Conservation (phyloP, 2,888 invertebrate genomes). For the Siphonodentalium dalli region DNA sequence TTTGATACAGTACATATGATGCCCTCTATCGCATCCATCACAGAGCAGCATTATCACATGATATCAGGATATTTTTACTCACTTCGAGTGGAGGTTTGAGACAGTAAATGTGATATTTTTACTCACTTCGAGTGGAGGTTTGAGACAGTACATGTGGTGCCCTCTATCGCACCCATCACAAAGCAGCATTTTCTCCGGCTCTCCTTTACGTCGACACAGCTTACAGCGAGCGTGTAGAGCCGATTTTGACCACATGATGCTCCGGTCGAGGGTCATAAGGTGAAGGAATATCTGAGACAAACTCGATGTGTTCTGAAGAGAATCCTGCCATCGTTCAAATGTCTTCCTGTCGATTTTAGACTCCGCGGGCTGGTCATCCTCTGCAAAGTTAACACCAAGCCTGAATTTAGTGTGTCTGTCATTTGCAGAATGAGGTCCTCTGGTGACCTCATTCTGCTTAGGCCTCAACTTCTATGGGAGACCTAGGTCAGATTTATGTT, state of each 20-base stretch:
- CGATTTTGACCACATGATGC: conserved; percentile 85
- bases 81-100: too few species aligned
- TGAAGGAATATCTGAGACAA: conserved; percentile 75
- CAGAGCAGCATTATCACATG: too few species aligned
- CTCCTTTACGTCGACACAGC: conserved; percentile 82
- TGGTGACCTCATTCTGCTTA: too few species aligned
- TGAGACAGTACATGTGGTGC: conserved; percentile 92
- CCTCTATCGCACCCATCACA: conserved; percentile 95
- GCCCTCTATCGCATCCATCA: too few species aligned
- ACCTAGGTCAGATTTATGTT: too few species aligned
- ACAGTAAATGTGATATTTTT: too few species aligned
- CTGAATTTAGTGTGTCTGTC: too few species aligned
- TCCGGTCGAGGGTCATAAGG: conserved; percentile 82
- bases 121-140: conserved; percentile 82
- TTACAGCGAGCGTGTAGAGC: conserved; percentile 85
- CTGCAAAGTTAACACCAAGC: conserved; percentile 12
- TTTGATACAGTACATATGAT: too few species aligned
- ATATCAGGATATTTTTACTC: too few species aligned
- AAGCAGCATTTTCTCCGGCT: conserved; percentile 90
- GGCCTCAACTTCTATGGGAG: too few species aligned
- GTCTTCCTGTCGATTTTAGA: conserved; percentile 34
- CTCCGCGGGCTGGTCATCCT: conserved; percentile 18
- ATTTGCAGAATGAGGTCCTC: too few species aligned
- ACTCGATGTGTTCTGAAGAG: conserved; percentile 81
- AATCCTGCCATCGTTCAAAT: conserved; percentile 82